Evolutionary conservation across 2,888 invertebrate species (phyloP).

Genomic region (Cosmia pyralina): DNA sequence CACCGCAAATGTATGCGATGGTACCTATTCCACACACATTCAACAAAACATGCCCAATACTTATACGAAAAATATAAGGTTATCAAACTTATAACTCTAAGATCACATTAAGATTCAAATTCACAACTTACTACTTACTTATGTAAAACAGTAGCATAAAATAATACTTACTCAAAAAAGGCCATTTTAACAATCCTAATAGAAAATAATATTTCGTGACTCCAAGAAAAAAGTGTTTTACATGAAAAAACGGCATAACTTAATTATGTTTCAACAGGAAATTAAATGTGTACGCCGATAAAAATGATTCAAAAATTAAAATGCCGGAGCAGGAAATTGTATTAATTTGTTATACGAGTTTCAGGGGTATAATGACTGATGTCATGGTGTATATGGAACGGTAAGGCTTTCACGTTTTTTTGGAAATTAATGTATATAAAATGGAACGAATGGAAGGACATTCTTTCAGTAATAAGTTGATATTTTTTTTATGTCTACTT

Average conservation of each 20-base stretch:
- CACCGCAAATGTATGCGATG: no score
- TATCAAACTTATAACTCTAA: constrained; percentile 50
- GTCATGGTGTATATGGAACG: background rate
- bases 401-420: background rate
- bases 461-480: background rate
- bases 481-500: background rate
- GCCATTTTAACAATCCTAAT: constrained; percentile 41
- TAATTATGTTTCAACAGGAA: constrained; percentile 80
- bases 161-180: constrained; percentile 58
- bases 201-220: constrained; percentile 70
- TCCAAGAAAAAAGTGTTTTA: constrained; percentile 66
- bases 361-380: constrained; percentile 36
- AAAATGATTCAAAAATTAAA: constrained; percentile 67
- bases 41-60: constrained; percentile 24
- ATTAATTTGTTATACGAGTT: constrained; percentile 64
- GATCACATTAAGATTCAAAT: constrained; percentile 57
- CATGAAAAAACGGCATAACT: constrained; percentile 66
- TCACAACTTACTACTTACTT: constrained; percentile 55
- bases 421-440: background rate
- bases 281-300: constrained; percentile 75
- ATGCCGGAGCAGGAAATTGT: constrained; percentile 67
- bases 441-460: background rate
- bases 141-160: constrained; percentile 62
- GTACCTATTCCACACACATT: background rate
- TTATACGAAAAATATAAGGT: constrained; percentile 22